A percentile compares a stretch with the other conserved stretches of the same genome.
Conservation (phyloP, 1,140 invertebrate genomes). For the Drosophila serrata region DNA sequence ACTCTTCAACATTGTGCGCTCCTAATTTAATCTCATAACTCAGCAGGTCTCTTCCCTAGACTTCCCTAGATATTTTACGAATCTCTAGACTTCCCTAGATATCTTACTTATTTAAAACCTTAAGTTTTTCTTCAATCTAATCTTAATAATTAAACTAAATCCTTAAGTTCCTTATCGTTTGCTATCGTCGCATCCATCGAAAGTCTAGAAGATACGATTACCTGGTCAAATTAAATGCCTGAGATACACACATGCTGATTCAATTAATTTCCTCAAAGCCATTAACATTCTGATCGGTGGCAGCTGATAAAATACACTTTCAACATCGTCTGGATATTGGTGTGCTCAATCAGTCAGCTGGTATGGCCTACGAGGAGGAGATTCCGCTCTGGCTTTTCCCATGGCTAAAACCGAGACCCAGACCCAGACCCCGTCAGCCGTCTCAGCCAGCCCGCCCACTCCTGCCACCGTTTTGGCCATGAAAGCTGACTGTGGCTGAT, state of each 20-base stretch:
- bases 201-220: slow-evolving; percentile 31
- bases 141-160: slow-evolving; percentile 11
- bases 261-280: slow-evolving; percentile 31
- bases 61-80: too few relatives aligned
- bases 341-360: slow-evolving; percentile 49
- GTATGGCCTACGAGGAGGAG: slow-evolving; percentile 6
- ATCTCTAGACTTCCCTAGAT: neutral
- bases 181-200: slow-evolving; percentile 18
- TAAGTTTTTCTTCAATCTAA: neutral
- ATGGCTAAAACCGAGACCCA: slow-evolving; percentile 51
- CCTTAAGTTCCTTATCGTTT: neutral
- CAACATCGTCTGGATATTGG: slow-evolving; percentile 35
- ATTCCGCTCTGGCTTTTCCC: slow-evolving; percentile 48
- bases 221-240: slow-evolving; percentile 34
- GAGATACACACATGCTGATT: slow-evolving; percentile 42
- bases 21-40: neutral
- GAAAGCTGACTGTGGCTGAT: slow-evolving; percentile 33
- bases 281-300: slow-evolving; percentile 45
- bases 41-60: too few relatives aligned
- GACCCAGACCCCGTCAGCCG: slow-evolving; percentile 15
- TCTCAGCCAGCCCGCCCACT: slow-evolving; percentile 45
- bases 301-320: slow-evolving; percentile 36
- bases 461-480: slow-evolving; percentile 64
- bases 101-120: neutral
- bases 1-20: neutral